Conservation (phyloP, 1,140 invertebrate genomes). For the Drosophila nannoptera region DNA sequence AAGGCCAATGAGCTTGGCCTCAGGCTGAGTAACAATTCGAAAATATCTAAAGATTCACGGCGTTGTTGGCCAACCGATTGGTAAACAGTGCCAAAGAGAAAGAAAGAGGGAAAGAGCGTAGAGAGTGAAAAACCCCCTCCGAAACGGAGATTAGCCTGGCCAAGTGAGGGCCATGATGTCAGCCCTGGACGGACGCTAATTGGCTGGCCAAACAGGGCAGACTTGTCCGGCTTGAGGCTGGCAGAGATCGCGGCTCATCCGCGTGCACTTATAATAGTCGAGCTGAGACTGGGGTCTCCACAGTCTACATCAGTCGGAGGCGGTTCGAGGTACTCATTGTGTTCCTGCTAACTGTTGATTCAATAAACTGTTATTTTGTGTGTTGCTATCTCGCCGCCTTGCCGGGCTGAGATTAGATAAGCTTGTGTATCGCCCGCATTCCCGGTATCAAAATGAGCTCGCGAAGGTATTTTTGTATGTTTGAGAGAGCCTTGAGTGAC, state of each 20-base stretch:
- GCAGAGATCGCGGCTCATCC: too few species aligned
- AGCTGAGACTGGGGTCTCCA: neutral
- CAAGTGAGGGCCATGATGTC: constrained; percentile 50
- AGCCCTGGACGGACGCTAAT: constrained; percentile 51
- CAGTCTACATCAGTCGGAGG: too few species aligned
- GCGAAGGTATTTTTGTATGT: constrained; percentile 3
- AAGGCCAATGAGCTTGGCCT: constrained; percentile 32
- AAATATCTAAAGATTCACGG: constrained; percentile 54
- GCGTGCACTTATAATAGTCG: neutral
- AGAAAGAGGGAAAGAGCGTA: neutral
- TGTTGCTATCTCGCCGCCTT: constrained; percentile 50
- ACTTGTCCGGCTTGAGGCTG: too few species aligned
- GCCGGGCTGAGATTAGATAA: constrained; percentile 57
- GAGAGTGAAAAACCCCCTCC: constrained; percentile 9
- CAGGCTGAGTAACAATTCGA: constrained; percentile 44
- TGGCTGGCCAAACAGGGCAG: constrained; percentile 31
- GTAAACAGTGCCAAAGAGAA: constrained; percentile 47
- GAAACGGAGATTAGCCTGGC: neutral
- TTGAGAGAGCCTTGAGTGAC: neutral
- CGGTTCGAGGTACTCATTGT: neutral
- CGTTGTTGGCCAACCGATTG: constrained; percentile 50
- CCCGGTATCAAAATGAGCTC: constrained; percentile 25
- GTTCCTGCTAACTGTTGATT: constrained; percentile 40
- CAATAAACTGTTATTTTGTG: constrained; percentile 51
- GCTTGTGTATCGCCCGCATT: constrained; percentile 7